Percentiles rank a stretch among this genome's conserved stretches.
Evolutionary conservation across 1,140 invertebrate genomes (phyloP).

Genomic region (Nasonia giraulti): DNA sequence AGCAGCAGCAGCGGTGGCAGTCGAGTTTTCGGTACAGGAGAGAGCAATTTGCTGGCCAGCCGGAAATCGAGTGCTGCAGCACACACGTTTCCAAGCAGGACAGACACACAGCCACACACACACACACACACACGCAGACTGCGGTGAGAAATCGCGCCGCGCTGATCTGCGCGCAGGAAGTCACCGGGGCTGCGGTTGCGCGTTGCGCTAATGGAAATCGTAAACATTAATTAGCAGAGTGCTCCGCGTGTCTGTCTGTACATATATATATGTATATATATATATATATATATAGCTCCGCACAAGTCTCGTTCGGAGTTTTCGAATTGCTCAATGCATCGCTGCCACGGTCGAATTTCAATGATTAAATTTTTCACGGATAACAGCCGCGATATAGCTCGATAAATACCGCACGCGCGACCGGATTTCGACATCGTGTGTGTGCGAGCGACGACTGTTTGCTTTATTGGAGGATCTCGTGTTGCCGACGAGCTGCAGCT

Average conservation of each 20-base stretch:
- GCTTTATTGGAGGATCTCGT: conserved; percentile 18
- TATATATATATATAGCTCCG: too few species aligned
- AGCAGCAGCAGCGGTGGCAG: neutral
- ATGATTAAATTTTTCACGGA: too few species aligned
- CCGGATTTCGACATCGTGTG: too few species aligned
- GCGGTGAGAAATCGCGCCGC: conserved; percentile 54
- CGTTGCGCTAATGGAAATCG: conserved; percentile 68
- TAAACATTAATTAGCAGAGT: conserved; percentile 68
- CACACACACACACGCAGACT: conserved; percentile 45
- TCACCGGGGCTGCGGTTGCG: conserved; percentile 58
- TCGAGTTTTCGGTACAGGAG: neutral
- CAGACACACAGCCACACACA: conserved; percentile 34
- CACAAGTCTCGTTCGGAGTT: too few species aligned
- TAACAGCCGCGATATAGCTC: too few species aligned
- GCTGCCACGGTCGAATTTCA: too few species aligned
- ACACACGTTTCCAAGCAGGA: neutral
- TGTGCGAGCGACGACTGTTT: neutral
- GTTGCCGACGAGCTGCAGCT: neutral
- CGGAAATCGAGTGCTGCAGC: conserved; percentile 33
- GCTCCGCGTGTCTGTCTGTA: conserved; percentile 1
- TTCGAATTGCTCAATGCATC: too few species aligned
- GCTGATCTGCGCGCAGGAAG: conserved; percentile 18
- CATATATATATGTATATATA: too few species aligned
- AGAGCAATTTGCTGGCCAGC: conserved; percentile 24
- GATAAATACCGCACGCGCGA: too few species aligned